These are phyloP conservation scores for Sula dactylatra DNA, from an alignment of 2,113 vertebrate genomes.

Conservation along the genomic window DNA sequence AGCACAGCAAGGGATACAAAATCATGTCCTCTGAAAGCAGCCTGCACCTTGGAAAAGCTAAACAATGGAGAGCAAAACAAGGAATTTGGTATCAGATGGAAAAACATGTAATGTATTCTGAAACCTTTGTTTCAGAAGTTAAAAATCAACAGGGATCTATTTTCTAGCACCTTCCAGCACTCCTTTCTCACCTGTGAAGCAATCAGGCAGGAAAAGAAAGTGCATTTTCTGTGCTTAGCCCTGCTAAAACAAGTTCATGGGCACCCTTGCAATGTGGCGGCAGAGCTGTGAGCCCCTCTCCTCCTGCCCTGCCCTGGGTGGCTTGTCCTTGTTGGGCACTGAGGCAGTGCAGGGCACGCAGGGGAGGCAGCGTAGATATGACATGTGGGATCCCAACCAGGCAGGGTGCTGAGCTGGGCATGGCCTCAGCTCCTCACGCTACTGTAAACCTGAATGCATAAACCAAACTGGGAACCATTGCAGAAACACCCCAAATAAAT, in stretches of 20 bases:
- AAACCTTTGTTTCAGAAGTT: neutral
- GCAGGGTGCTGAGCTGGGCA: neutral
- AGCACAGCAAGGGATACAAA: neutral
- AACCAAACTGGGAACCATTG: neutral
- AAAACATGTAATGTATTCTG: neutral
- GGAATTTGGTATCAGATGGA: too few relatives aligned
- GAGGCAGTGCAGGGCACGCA: neutral
- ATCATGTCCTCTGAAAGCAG: neutral
- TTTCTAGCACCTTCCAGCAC: neutral
- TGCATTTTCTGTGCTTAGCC: neutral
- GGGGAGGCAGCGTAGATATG: neutral
- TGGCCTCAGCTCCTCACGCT: neutral
- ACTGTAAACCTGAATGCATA: accelerated
- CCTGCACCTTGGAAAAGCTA: neutral
- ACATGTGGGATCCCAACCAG: neutral
- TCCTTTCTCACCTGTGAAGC: neutral
- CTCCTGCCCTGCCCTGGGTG: neutral
- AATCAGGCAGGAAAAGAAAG: neutral
- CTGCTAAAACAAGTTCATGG: neutral
- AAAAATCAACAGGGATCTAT: neutral
- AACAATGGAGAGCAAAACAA: neutral
- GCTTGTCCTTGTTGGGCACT: neutral
- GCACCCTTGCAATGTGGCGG: neutral
- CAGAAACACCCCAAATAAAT: neutral
- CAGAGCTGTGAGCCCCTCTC: neutral